These are phyloP conservation scores for Babylonia areolata DNA, from an alignment of 1,140 invertebrate species.

Conservation along the genomic window DNA sequence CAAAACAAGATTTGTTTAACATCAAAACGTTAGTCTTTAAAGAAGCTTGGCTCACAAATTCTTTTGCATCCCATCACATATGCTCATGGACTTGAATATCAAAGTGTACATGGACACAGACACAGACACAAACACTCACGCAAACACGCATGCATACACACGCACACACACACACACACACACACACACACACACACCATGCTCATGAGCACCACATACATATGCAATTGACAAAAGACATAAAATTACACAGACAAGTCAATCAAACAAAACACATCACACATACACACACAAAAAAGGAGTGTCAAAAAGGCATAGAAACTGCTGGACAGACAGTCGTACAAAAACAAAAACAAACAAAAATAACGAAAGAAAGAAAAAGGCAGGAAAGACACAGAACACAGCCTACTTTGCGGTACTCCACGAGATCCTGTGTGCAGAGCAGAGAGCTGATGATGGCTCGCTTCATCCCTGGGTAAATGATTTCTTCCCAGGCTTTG, in stretches of 20 bases:
- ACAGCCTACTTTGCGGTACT: conserved; percentile 84
- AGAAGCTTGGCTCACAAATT: too few species aligned
- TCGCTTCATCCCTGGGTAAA: conserved; percentile 93
- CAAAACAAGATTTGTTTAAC: too few species aligned
- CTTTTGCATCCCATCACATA: too few species aligned
- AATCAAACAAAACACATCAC: not conserved
- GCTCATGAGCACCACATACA: not conserved
- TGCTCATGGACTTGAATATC: too few species aligned
- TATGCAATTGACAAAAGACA: not conserved
- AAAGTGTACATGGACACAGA: too few species aligned
- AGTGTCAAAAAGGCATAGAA: not conserved
- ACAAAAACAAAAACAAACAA: not conserved
- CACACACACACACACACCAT: not conserved
- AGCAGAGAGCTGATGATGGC: conserved; percentile 90
- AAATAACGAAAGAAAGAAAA: not conserved
- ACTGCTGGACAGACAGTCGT: not conserved
- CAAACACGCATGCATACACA: not conserved
- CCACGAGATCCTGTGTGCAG: conserved; percentile 88
- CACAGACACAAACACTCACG: not conserved
- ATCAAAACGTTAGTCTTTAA: too few species aligned
- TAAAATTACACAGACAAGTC: not conserved
- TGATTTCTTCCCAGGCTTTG: conserved; percentile 77
- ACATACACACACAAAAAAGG: not conserved
- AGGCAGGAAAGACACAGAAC: not conserved
- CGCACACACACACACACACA: not conserved